Percentiles rank a stretch among this genome's conserved stretches.
These are phyloP conservation scores for Ceratina calcarata DNA, from an alignment of 1,140 invertebrate genomes.

Conservation along the genomic window DNA sequence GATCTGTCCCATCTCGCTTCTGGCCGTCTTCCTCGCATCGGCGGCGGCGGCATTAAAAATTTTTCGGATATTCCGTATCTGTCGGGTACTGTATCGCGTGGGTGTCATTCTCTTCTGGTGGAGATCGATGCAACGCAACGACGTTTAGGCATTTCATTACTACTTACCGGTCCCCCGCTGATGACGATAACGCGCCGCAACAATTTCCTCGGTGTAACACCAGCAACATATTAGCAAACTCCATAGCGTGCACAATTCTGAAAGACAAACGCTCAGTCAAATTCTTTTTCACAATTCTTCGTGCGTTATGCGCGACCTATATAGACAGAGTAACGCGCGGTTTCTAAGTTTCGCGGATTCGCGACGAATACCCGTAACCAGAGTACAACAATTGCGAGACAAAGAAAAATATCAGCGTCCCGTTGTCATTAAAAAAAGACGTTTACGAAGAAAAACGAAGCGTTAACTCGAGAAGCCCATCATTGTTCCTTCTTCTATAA, in stretches of 20 bases:
- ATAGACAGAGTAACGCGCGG: too few species aligned
- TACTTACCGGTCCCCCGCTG: conserved; percentile 61
- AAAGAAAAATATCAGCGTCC: too few species aligned
- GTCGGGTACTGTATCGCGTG: conserved; percentile 30
- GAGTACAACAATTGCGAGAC: too few species aligned
- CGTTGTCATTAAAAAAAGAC: too few species aligned
- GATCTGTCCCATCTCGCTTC: conserved; percentile 65
- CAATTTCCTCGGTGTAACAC: conserved; percentile 67
- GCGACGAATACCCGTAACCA: too few species aligned
- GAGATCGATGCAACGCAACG: too few species aligned
- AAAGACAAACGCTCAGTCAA: conserved; percentile 48
- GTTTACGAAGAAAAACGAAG: too few species aligned
- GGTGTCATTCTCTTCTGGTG: not conserved
- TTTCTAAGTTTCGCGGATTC: too few species aligned
- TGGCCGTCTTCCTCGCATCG: conserved; percentile 63
- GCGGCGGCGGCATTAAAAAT: not conserved
- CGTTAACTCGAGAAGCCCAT: too few species aligned
- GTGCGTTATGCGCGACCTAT: too few species aligned
- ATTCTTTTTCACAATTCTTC: not conserved
- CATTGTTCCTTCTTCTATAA: too few species aligned
- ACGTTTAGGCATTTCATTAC: too few species aligned
- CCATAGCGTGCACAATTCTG: conserved; percentile 72
- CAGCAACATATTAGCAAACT: conserved; percentile 61
- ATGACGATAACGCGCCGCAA: conserved; percentile 60
- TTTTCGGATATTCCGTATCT: conserved; percentile 38